Conservation (phyloP, 2,797 vertebrate genomes). For the Tolypeutes matacus region DNA sequence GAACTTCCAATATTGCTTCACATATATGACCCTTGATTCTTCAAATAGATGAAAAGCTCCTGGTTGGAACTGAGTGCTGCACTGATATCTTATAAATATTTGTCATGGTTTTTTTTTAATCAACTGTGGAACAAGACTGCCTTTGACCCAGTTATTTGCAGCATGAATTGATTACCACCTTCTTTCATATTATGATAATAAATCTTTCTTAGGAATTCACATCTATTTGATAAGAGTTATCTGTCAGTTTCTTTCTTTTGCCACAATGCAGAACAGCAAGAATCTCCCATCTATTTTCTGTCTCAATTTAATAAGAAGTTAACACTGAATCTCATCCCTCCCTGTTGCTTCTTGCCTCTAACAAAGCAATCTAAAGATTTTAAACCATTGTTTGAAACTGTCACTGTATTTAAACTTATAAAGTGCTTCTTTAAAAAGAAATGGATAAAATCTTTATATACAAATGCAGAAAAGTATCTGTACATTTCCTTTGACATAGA, state of each 20-base stretch:
- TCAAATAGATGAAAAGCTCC: slow-evolving; percentile 20
- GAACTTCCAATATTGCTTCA: slow-evolving; percentile 55
- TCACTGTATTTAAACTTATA: not conserved
- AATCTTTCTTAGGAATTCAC: slow-evolving; percentile 12
- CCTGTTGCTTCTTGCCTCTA: not conserved
- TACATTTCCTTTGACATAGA: not conserved
- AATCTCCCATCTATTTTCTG: not conserved
- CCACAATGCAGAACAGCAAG: not conserved
- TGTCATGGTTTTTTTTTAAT: not conserved
- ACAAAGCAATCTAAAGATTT: not conserved
- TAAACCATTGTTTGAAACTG: not conserved
- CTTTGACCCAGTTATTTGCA: not conserved
- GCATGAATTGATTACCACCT: not conserved
- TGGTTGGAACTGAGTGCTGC: not conserved
- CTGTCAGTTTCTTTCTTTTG: not conserved
- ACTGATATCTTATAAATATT: slow-evolving; percentile 15
- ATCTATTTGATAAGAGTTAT: not conserved
- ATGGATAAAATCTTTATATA: not conserved
- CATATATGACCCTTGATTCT: slow-evolving; percentile 62
- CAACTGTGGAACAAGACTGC: not conserved
- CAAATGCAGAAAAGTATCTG: not conserved
- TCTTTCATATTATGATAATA: slow-evolving; percentile 24
- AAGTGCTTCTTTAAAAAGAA: not conserved
- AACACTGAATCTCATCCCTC: not conserved
- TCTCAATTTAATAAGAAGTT: not conserved